These are phyloP conservation scores for Patella caerulea DNA, from an alignment of 2,888 invertebrate genomes.

Conservation along the genomic window DNA sequence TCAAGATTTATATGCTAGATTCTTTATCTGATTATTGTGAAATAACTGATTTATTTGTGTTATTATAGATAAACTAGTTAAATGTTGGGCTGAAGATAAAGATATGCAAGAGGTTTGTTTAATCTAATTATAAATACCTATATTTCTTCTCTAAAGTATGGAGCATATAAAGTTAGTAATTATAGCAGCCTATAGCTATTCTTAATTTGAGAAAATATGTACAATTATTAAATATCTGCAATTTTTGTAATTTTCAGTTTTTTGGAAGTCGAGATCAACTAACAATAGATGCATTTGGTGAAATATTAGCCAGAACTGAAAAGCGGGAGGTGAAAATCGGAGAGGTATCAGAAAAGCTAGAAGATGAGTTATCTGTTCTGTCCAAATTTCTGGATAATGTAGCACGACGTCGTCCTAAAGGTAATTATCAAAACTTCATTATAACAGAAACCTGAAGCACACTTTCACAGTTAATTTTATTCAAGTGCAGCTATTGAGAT, in stretches of 20 bases:
- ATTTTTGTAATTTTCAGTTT: conserved; percentile 36
- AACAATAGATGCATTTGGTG: conserved; percentile 55
- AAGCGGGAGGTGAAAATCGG: conserved; percentile 57
- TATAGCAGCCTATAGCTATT: too few relatives aligned
- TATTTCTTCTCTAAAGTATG: too few relatives aligned
- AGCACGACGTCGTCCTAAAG: conserved; percentile 57
- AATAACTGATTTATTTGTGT: conserved; percentile 5
- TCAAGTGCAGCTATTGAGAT: too few relatives aligned
- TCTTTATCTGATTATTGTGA: too few relatives aligned
- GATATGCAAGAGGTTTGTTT: conserved; percentile 53
- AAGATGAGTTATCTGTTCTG: conserved; percentile 55
- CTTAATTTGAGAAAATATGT: too few relatives aligned
- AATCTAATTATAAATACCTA: too few relatives aligned
- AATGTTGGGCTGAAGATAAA: conserved; percentile 55
- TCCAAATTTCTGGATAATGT: conserved; percentile 62
- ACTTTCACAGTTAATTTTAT: too few relatives aligned
- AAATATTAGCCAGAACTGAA: conserved; percentile 54
- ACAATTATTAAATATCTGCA: neutral
- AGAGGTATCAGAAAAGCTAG: conserved; percentile 53
- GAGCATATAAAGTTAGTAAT: too few relatives aligned
- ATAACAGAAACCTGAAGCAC: too few relatives aligned
- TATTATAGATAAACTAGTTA: conserved; percentile 43
- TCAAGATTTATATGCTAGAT: too few relatives aligned
- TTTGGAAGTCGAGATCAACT: conserved; percentile 52
- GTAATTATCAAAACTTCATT: conserved; percentile 38